These are phyloP conservation scores for Formica aserva DNA, from an alignment of 2,888 invertebrate genomes.

Conservation along the genomic window DNA sequence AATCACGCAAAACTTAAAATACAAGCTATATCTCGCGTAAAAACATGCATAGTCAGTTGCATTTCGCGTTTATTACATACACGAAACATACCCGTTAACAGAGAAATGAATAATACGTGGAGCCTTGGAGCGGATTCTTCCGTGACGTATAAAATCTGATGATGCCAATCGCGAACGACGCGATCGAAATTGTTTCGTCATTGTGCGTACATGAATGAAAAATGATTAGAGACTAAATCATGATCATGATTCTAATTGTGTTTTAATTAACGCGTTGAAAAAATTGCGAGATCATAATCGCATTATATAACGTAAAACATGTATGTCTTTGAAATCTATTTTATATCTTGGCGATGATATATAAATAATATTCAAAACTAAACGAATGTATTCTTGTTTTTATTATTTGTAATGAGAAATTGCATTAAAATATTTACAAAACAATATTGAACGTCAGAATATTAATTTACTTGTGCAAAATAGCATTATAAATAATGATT, in stretches of 20 bases:
- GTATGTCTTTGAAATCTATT: neutral
- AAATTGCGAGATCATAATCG: neutral
- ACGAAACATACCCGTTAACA: slow-evolving; percentile 45
- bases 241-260: neutral
- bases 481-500: slow-evolving; percentile 5
- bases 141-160: slow-evolving; percentile 38
- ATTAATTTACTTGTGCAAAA: neutral
- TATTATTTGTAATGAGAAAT: neutral
- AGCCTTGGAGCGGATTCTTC: slow-evolving; percentile 40
- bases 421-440: neutral
- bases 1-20: neutral
- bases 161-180: slow-evolving; percentile 2
- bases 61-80: slow-evolving; percentile 34
- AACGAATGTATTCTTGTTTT: neutral
- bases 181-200: slow-evolving; percentile 26
- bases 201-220: slow-evolving; percentile 6
- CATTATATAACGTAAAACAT: neutral
- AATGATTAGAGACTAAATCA: slow-evolving; percentile 9
- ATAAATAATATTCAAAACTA: neutral
- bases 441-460: neutral
- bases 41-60: slow-evolving; percentile 17
- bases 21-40: slow-evolving; percentile 11
- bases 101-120: slow-evolving; percentile 47
- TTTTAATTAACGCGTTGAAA: neutral
- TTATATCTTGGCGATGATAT: neutral